Conservation (phyloP, 2,888 invertebrate species). For the Clusia tigrina region DNA sequence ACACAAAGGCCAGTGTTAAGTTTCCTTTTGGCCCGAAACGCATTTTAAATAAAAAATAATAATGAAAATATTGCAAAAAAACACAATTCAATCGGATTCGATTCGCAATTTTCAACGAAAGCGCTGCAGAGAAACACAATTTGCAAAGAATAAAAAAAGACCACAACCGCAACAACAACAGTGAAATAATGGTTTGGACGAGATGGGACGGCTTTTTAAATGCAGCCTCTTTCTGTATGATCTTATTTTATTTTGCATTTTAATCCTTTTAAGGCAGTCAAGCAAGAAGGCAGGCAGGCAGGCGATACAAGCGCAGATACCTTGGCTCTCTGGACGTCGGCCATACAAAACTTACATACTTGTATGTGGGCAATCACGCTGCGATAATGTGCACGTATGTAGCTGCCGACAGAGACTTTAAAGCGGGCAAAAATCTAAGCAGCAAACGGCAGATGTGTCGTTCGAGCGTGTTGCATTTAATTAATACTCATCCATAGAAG, state of each 20-base stretch:
- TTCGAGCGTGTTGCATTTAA: not conserved
- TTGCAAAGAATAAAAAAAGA: not conserved
- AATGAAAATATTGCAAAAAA: not conserved
- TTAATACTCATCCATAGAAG: too few species aligned
- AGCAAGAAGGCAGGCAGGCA: not conserved
- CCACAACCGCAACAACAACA: too few species aligned
- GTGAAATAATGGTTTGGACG: too few species aligned
- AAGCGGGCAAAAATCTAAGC: constrained; percentile 6
- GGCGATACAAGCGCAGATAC: too few species aligned
- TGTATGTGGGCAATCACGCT: not conserved
- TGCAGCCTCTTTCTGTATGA: constrained; percentile 17
- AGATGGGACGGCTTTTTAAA: not conserved
- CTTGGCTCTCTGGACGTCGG: too few species aligned
- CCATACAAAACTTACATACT: too few species aligned
- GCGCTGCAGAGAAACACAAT: not conserved
- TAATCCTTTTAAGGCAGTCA: constrained; percentile 29
- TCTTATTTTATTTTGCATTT: constrained; percentile 31
- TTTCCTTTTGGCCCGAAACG: constrained; percentile 1
- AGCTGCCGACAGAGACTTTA: not conserved
- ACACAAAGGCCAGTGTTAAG: not conserved
- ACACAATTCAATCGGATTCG: not conserved
- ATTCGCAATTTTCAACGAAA: not conserved
- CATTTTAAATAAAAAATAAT: not conserved
- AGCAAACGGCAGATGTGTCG: constrained; percentile 13
- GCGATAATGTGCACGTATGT: constrained; percentile 1